Conservation (phyloP, 2,888 invertebrate species). For the Salticus scenicus region DNA sequence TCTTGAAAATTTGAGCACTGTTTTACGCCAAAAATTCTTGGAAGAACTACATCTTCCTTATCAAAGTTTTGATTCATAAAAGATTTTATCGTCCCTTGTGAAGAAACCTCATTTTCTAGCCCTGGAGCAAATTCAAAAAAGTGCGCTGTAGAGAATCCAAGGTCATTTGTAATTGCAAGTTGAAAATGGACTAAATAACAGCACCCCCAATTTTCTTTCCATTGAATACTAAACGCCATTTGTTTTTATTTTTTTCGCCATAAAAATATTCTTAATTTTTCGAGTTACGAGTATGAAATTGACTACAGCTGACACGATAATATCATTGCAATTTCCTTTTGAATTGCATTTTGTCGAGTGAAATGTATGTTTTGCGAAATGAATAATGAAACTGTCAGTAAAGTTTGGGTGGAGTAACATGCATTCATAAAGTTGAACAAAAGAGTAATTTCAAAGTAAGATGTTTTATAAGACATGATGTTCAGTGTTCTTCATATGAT, state of each 20-base stretch:
- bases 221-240: not conserved
- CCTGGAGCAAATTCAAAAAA: not conserved
- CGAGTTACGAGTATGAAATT: not conserved
- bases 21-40: no score
- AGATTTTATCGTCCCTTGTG: not conserved
- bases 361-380: not conserved
- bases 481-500: no score
- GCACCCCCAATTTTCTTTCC: not conserved
- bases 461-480: no score
- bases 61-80: not conserved
- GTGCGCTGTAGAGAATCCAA: not conserved
- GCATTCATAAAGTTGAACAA: no score
- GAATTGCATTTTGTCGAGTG: not conserved
- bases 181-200: not conserved
- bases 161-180: not conserved
- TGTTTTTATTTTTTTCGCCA: not conserved
- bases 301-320: not conserved
- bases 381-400: not conserved
- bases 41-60: not conserved
- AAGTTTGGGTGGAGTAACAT: no score
- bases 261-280: not conserved
- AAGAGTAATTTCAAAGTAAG: no score
- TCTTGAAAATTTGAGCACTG: no score
- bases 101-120: not conserved
- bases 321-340: not conserved